phyloP scores from a whole-genome alignment of 1,140 invertebrate species.

The Panagrolaimus sp. region DNA sequence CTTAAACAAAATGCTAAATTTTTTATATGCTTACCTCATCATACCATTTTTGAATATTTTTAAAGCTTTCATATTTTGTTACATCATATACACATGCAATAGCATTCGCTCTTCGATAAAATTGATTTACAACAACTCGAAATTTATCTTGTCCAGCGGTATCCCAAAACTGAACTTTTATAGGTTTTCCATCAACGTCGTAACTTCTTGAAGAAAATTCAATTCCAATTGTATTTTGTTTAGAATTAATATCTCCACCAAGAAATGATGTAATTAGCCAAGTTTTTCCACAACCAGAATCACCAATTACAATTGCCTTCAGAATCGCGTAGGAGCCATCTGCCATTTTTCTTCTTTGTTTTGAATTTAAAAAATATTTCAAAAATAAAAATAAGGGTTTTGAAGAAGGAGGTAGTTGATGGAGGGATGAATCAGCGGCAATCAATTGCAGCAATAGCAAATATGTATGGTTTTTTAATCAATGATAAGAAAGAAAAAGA shows the following conservation, averaged over 20 bases:
- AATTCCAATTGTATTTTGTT: neutral
- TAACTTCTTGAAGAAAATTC: conserved; percentile 55
- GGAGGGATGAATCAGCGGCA: no score
- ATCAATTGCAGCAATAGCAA: no score
- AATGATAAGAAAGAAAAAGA: no score
- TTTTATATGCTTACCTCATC: conserved; percentile 8
- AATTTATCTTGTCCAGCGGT: conserved; percentile 96
- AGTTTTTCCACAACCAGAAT: neutral
- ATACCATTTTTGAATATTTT: neutral
- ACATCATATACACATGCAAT: conserved; percentile 90
- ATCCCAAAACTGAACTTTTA: conserved; percentile 98
- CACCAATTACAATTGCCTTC: neutral
- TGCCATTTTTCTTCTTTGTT: no score
- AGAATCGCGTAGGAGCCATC: neutral
- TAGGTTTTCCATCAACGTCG: conserved; percentile 85
- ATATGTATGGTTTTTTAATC: no score
- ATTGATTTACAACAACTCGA: conserved; percentile 89
- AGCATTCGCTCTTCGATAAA: conserved; percentile 86
- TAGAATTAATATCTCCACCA: conserved; percentile 4
- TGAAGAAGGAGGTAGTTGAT: no score
- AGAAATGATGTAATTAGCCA: neutral
- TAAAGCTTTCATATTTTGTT: conserved; percentile 66
- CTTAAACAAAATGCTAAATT: no score
- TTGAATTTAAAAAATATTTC: no score
- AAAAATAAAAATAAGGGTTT: no score